Conservation (phyloP, 2,888 invertebrate species). For the Drosophila phalerata region DNA sequence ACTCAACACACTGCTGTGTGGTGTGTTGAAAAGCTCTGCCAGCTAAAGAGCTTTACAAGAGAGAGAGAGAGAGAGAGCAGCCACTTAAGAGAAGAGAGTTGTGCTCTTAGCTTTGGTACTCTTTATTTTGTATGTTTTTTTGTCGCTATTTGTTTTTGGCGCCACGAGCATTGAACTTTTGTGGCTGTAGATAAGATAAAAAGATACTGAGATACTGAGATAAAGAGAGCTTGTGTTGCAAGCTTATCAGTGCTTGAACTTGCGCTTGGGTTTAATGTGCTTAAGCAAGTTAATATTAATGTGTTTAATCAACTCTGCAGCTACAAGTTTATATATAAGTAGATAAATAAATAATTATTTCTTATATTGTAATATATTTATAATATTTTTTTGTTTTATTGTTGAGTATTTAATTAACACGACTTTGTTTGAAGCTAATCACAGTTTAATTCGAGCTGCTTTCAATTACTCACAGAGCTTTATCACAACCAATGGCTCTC, state of each 20-base stretch:
- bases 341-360: not conserved
- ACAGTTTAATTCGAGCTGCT: constrained; percentile 30
- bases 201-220: constrained; percentile 15
- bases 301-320: not conserved
- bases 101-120: constrained; percentile 3
- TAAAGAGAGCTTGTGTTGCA: constrained; percentile 23
- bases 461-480: constrained; percentile 40
- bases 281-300: not conserved
- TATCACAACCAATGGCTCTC: constrained; percentile 26
- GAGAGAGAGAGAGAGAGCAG: constrained; percentile 29
- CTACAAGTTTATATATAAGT: not conserved
- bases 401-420: too few relatives aligned
- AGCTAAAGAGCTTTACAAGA: constrained; percentile 18
- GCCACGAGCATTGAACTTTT: constrained; percentile 72
- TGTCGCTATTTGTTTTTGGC: constrained; percentile 33
- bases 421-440: constrained; percentile 27
- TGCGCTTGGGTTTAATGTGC: constrained; percentile 22
- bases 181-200: constrained; percentile 25
- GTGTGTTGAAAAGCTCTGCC: constrained; percentile 71
- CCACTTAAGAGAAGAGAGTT: not conserved
- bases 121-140: constrained; percentile 8
- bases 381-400: not conserved
- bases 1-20: constrained; percentile 59
- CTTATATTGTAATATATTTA: not conserved
- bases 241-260: constrained; percentile 70